phyloP scores from a whole-genome alignment of 2,888 invertebrate genomes.

The Lithosia quadra region DNA sequence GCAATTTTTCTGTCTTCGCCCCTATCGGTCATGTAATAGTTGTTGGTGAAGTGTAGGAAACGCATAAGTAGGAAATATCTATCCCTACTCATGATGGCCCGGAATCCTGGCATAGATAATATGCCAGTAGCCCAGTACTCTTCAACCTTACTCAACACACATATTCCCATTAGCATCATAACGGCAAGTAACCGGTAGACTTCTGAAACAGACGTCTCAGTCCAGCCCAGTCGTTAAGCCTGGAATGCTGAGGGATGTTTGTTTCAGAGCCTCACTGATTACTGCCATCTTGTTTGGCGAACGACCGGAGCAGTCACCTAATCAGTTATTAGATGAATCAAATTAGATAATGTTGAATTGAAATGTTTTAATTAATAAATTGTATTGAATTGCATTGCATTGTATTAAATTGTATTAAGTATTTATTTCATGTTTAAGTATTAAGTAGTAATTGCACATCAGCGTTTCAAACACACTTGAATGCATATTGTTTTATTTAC shows the following conservation, averaged over 20 bases:
- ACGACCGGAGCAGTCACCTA: too few species aligned
- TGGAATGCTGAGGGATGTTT: conserved; percentile 8
- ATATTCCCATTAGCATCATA: conserved; percentile 30
- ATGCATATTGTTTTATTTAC: too few species aligned
- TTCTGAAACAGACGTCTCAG: conserved; percentile 21
- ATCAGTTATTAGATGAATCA: too few species aligned
- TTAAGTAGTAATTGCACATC: too few species aligned
- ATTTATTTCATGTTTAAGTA: too few species aligned
- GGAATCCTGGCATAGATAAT: conserved; percentile 28
- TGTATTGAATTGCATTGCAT: too few species aligned
- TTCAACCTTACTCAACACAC: conserved; percentile 18
- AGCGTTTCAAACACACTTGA: too few species aligned
- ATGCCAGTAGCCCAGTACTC: conserved; percentile 24
- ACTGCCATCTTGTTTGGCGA: too few species aligned
- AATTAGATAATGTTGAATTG: too few species aligned
- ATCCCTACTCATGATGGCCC: conserved; percentile 24
- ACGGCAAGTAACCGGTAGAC: conserved; percentile 20
- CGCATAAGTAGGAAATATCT: conserved; percentile 22
- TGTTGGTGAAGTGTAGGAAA: conserved; percentile 31
- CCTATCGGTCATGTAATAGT: conserved; percentile 12
- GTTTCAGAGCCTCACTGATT: background rate
- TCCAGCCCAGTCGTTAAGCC: conserved; percentile 10
- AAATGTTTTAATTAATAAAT: too few species aligned
- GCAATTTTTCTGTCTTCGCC: too few species aligned
- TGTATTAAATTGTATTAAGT: too few species aligned